Evolutionary conservation across 2,113 vertebrate genomes (phyloP).

Genomic region (human (Homo sapiens)): GRCh38 chr12:88175501-88176000

Average conservation of each 20-base stretch:
- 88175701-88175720: background rate
- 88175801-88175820: background rate
- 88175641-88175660: background rate
- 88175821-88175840: background rate
- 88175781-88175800: background rate
- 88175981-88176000: background rate
- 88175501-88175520: background rate
- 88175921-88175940: slow-evolving; percentile 5
- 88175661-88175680: background rate
- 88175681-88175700: background rate
- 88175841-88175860: background rate
- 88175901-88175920: background rate
- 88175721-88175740: background rate
- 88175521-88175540: background rate
- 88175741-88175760: background rate
- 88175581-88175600: background rate
- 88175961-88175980: background rate
- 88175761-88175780: background rate
- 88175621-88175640: background rate
- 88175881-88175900: background rate
- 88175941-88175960: background rate
- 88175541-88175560: background rate
- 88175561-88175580: background rate
- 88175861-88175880: slow-evolving; percentile 10
- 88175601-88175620: background rate